phyloP scores from a whole-genome alignment of 2,797 vertebrate species.

The Diplodus puntazzo region DNA sequence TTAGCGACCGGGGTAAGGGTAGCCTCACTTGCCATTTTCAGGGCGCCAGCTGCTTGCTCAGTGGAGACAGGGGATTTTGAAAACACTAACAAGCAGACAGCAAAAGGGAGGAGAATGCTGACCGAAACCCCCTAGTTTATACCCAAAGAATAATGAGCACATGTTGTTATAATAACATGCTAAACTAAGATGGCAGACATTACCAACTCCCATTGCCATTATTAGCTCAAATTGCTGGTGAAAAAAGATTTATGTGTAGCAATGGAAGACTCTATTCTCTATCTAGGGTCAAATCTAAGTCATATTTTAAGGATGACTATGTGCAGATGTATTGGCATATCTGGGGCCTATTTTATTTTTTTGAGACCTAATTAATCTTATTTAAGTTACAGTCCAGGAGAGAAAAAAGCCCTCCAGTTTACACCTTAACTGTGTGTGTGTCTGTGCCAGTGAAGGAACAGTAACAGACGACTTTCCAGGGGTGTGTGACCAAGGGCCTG shows the following conservation, averaged over 20 bases:
- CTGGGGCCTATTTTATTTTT: not conserved
- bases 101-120: too few species aligned
- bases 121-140: too few species aligned
- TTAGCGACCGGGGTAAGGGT: too few species aligned
- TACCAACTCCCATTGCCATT: not conserved
- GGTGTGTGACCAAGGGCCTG: constrained; percentile 49
- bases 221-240: not conserved
- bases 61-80: too few species aligned
- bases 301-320: not conserved
- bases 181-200: not conserved
- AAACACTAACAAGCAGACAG: too few species aligned
- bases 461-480: constrained; percentile 48
- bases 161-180: too few species aligned
- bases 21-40: too few species aligned
- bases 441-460: constrained; percentile 21
- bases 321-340: not conserved
- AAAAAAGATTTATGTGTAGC: too few species aligned
- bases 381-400: not conserved
- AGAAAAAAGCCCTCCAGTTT: not conserved
- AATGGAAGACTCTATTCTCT: not conserved
- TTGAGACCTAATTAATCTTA: constrained; percentile 21
- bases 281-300: not conserved
- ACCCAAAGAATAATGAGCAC: too few species aligned
- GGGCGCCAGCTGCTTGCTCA: too few species aligned
- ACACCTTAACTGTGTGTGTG: not conserved